Evolutionary conservation across 2,797 vertebrate species (phyloP).

Genomic region (Stomatorhinus walkeri): DNA sequence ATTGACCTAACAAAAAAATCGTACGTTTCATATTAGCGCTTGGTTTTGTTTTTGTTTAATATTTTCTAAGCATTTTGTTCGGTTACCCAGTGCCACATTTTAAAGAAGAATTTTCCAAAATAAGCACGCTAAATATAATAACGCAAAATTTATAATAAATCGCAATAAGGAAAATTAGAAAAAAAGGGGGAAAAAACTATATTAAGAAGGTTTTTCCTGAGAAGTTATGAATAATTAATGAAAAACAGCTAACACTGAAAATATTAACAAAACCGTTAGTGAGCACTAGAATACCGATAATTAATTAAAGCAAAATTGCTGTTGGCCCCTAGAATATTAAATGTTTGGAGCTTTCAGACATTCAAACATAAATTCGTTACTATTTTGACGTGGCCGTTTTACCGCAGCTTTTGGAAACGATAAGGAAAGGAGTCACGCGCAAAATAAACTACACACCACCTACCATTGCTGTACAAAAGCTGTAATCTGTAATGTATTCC

Average conservation of each 20-base stretch:
- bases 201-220: neutral
- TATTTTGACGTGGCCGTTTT: neutral
- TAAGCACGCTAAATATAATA: neutral
- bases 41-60: neutral
- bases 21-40: neutral
- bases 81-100: neutral
- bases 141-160: neutral
- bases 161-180: neutral
- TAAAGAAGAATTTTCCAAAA: neutral
- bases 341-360: neutral
- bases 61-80: neutral
- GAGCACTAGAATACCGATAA: neutral
- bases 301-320: neutral
- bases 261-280: neutral
- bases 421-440: neutral
- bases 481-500: conserved; percentile 96
- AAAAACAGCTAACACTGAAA: neutral
- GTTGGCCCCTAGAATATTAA: neutral
- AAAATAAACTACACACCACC: conserved; percentile 40
- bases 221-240: neutral
- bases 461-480: conserved; percentile 96
- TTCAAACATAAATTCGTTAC: neutral
- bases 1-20: neutral
- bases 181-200: neutral
- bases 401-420: neutral